A percentile compares a stretch with the other conserved stretches of the same genome.
phyloP scores from a whole-genome alignment of 2,797 vertebrate genomes.

The Microcaecilia unicolor region DNA sequence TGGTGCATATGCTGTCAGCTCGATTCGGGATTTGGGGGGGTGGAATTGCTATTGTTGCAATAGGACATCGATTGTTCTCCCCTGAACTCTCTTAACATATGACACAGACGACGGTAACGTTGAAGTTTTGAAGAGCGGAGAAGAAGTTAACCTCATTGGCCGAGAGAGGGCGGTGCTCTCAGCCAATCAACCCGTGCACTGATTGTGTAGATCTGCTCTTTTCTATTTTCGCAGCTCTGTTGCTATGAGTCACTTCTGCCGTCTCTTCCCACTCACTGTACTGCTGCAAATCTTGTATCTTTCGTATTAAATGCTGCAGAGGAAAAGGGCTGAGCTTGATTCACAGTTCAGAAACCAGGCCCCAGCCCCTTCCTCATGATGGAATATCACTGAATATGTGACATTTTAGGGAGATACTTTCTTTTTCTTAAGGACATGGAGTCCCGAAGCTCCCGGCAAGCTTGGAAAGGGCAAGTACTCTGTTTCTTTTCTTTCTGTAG shows the following conservation, averaged over 20 bases:
- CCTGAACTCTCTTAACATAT: no score
- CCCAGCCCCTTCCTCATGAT: no score
- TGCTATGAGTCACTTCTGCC: no score
- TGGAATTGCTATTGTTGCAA: no score
- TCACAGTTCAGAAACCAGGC: conserved; percentile 18
- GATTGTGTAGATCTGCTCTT: conserved; percentile 42
- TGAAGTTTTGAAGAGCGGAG: conserved; percentile 24
- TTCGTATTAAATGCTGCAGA: conserved; percentile 35
- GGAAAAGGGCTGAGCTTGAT: neutral
- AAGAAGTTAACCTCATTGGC: conserved; percentile 35
- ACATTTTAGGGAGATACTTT: no score
- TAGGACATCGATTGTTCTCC: no score
- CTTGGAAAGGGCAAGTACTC: conserved; percentile 81
- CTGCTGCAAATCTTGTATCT: conserved; percentile 29
- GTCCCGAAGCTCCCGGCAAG: conserved; percentile 38
- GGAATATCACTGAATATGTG: no score
- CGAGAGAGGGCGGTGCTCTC: conserved; percentile 48
- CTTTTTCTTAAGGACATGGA: no score
- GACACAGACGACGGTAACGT: no score
- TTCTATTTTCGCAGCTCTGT: conserved; percentile 39
- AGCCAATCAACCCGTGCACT: conserved; percentile 59
- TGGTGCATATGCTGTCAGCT: no score
- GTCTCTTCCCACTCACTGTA: no score
- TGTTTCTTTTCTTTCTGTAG: conserved; percentile 69
- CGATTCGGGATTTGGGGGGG: conserved; percentile 30